Base-by-base conservation (phyloP, 2,888 invertebrate genomes). In the Phengaris arion region DNA sequence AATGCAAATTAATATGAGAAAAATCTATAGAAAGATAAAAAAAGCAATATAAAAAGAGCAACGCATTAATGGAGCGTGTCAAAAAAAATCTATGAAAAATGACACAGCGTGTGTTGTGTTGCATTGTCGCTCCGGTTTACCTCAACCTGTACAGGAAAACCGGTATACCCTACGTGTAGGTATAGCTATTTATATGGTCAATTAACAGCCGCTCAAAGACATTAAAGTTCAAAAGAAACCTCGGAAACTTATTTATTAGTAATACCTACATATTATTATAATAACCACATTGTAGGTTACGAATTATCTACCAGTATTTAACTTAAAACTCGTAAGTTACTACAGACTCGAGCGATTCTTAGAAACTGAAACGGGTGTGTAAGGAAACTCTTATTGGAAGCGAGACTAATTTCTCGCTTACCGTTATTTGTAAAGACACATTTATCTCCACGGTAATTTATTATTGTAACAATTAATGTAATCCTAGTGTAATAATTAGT, bases 351-450 rank as follows among this genome's bases (percentile, higher is more conserved):
- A 54, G 10, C 51, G 22, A 54, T 72, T 72, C 72, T 54, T 54
- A 15, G 72, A 72, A 72, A 52, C 72, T 72, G 52, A 72, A 72
- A 72, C 45, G 54, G 35, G 35, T 35, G 35, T 68, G 35, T 35
- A 9, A 64, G 72, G 52, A 22, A 12, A 35, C 15, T 72, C 72
- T 22, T 54, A 13, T 45, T 64, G 22, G 69, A 15, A 8, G 54
- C 22, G 64, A 45, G 64, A 64, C 64, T 64, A 64, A 64, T 35
- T 64, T 35, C 35, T 7, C 35, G 6, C 10, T 64, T 6, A 64
- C 70, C 70, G 70, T 70, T 70, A 70, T 22, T 48, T 45, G 64
- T 64, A 64, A 45, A 51, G 70, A 70, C 70, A 70, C 70, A 12
- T 70, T 48, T 70, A 70, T 70, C 70, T 48, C 51, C n/a, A 48